phyloP scores from a whole-genome alignment of 2,113 vertebrate species.

The Addax nasomaculatus region DNA sequence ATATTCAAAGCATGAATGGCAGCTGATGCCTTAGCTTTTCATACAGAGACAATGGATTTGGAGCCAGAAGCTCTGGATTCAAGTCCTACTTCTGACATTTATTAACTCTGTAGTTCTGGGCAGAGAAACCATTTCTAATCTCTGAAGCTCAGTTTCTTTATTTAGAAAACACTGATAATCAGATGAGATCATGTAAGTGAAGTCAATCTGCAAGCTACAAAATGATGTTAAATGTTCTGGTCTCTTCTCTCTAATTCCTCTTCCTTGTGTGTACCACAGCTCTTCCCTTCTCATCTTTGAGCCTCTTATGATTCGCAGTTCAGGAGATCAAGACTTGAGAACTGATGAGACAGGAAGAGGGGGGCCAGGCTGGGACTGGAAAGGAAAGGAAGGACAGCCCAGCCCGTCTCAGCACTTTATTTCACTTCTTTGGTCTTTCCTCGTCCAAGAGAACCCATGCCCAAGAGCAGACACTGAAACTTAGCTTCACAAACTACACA shows the following conservation, averaged over 20 bases:
- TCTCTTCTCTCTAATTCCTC: slow-evolving; percentile 1
- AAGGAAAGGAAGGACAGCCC: not conserved
- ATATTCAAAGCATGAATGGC: not conserved
- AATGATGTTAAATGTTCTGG: not conserved
- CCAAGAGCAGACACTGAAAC: not conserved
- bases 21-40: not conserved
- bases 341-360: not conserved
- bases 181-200: not conserved
- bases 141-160: not conserved
- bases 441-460: not conserved
- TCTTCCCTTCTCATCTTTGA: not conserved
- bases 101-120: not conserved
- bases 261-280: not conserved
- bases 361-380: not conserved
- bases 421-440: not conserved
- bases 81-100: not conserved
- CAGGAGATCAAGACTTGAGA: not conserved
- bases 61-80: not conserved
- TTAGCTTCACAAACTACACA: not conserved
- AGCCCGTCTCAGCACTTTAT: not conserved
- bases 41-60: not conserved
- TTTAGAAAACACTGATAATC: not conserved
- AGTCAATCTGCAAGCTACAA: not conserved
- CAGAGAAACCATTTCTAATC: not conserved
- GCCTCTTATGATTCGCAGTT: not conserved